Percentiles rank a stretch among this genome's conserved stretches.
Evolutionary conservation across 2,113 vertebrate genomes (phyloP).

Genomic region (Papio anubis): DNA sequence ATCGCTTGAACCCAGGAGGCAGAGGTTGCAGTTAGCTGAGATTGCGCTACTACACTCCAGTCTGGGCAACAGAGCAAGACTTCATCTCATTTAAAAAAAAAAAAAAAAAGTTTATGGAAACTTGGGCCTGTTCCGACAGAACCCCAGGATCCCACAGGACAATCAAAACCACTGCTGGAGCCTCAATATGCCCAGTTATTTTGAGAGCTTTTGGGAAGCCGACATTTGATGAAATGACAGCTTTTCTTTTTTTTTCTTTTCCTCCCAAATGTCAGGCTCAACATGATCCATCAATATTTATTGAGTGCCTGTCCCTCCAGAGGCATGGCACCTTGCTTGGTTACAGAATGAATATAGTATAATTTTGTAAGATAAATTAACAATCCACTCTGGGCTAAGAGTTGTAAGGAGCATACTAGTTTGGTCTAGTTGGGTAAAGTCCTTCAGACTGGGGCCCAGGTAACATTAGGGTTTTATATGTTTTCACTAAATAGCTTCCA

Average conservation of each 20-base stretch:
- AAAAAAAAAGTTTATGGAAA: not conserved
- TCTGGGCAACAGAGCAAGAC: too few species aligned
- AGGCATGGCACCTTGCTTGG: not conserved
- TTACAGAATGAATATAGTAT: constrained; percentile 48
- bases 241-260: constrained; percentile 47
- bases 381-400: not conserved
- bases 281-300: constrained; percentile 66
- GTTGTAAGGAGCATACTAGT: not conserved
- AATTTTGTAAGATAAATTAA: constrained; percentile 50
- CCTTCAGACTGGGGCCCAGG: not conserved
- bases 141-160: not conserved
- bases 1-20: too few species aligned
- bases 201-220: constrained; percentile 48
- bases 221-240: constrained; percentile 25
- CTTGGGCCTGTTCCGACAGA: not conserved
- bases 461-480: not conserved
- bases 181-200: constrained; percentile 32
- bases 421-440: not conserved
- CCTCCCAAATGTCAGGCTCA: constrained; percentile 63
- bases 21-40: too few species aligned
- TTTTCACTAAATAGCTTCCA: not conserved
- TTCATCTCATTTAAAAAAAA: too few species aligned
- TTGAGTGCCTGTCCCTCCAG: constrained; percentile 35
- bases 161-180: constrained; percentile 13
- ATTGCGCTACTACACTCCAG: too few species aligned